Conservation (phyloP, 2,797 vertebrate genomes). For the Eurystomus glaucurus region DNA sequence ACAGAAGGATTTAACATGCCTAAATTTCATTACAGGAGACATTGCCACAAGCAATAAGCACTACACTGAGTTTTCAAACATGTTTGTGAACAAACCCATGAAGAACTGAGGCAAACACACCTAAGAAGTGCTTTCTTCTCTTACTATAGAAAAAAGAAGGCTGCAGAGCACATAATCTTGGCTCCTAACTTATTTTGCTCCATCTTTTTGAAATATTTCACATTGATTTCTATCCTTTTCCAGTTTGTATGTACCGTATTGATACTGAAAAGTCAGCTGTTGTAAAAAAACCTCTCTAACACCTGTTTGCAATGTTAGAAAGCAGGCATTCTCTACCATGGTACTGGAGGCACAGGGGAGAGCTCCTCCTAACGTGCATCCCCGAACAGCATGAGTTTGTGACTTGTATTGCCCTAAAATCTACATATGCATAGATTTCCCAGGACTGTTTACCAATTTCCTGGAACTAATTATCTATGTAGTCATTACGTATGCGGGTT, state of each 20-base stretch:
- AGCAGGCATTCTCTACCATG: no score
- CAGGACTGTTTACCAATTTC: no score
- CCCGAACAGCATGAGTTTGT: no score
- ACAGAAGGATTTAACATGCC: not conserved
- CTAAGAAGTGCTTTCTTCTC: not conserved
- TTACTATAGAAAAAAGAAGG: not conserved
- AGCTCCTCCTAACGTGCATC: no score
- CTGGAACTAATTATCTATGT: no score
- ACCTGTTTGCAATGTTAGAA: no score
- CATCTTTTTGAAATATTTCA: not conserved
- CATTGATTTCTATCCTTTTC: not conserved
- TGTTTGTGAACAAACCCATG: not conserved
- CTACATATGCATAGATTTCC: no score
- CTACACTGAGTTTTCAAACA: not conserved
- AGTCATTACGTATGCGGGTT: no score
- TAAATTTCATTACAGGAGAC: not conserved
- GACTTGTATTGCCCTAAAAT: no score
- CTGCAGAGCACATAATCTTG: not conserved
- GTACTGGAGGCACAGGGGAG: no score
- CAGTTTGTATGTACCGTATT: not conserved
- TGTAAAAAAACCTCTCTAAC: no score
- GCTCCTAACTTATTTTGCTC: not conserved
- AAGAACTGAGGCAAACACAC: not conserved
- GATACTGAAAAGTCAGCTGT: no score
- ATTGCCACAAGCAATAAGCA: not conserved